Percentiles rank a stretch among this genome's conserved stretches.
phyloP scores from a whole-genome alignment of 2,888 invertebrate species.

The Morpho deidamia region DNA sequence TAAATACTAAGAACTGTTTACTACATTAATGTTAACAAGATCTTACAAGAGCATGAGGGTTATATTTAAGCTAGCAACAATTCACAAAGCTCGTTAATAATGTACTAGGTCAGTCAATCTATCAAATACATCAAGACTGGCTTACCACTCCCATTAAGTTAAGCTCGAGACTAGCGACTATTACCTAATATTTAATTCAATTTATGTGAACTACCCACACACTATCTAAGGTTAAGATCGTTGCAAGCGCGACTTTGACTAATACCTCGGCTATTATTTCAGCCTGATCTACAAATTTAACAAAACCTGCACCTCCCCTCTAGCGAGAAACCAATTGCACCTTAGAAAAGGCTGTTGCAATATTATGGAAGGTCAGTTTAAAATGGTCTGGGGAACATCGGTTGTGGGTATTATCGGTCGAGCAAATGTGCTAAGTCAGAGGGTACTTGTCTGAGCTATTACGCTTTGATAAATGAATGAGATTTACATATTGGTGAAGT shows the following conservation, averaged over 20 bases:
- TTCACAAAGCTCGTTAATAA: not conserved
- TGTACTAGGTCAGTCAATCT: not conserved
- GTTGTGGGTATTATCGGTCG: conserved; percentile 48
- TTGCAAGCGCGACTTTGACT: conserved; percentile 55
- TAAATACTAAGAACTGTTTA: too few relatives aligned
- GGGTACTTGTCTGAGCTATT: conserved; percentile 60
- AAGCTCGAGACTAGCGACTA: conserved; percentile 8
- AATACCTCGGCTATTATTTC: conserved; percentile 52
- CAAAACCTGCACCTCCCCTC: conserved; percentile 33
- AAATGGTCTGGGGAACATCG: conserved; percentile 44
- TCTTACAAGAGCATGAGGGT: not conserved
- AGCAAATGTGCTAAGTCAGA: conserved; percentile 63
- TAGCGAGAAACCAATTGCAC: not conserved
- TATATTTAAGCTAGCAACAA: not conserved
- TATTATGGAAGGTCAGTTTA: conserved; percentile 31
- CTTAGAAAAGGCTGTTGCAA: not conserved
- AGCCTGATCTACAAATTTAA: conserved; percentile 31
- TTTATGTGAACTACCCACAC: conserved; percentile 14
- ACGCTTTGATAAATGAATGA: conserved; percentile 49
- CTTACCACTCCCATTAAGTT: conserved; percentile 8
- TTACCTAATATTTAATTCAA: conserved; percentile 19
- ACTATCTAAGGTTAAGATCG: conserved; percentile 16
- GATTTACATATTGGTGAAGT: conserved; percentile 5
- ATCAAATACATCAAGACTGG: conserved; percentile 6
- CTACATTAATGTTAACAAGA: too few relatives aligned